Evolutionary conservation across 2,797 vertebrate species (phyloP).

Genomic region (Eulemur mongoz): DNA sequence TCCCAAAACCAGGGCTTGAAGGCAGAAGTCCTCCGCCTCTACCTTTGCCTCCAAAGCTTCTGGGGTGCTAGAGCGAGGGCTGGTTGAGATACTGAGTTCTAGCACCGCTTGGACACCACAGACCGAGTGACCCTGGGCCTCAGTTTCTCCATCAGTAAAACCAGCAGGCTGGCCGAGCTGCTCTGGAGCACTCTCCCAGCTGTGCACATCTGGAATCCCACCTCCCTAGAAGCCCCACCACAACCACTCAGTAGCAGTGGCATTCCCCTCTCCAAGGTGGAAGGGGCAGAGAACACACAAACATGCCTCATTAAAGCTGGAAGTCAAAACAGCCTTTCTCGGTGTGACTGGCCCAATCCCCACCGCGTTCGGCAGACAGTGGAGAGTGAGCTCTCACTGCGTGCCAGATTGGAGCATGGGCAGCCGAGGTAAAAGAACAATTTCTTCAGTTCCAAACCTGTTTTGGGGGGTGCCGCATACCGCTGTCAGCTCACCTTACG

Average conservation of each 20-base stretch:
- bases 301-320: slow-evolving; percentile 70
- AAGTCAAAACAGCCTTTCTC: slow-evolving; percentile 74
- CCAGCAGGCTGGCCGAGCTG: neutral
- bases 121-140: neutral
- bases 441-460: slow-evolving; percentile 66
- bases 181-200: neutral
- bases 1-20: neutral
- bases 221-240: neutral
- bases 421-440: slow-evolving; percentile 75
- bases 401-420: slow-evolving; percentile 74
- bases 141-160: neutral
- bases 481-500: slow-evolving; percentile 72
- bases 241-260: neutral
- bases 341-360: slow-evolving; percentile 53
- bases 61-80: neutral
- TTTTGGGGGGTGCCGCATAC: slow-evolving; percentile 56
- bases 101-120: accelerated
- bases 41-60: neutral
- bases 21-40: neutral
- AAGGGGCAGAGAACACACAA: slow-evolving; percentile 38
- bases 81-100: neutral
- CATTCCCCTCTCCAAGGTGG: slow-evolving; percentile 43
- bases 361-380: slow-evolving; percentile 51
- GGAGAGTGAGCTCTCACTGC: slow-evolving; percentile 47
- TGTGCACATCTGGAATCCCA: slow-evolving; percentile 32